Conservation (phyloP, 2,113 vertebrate species). For the Myrmophylax atrothorax region DNA sequence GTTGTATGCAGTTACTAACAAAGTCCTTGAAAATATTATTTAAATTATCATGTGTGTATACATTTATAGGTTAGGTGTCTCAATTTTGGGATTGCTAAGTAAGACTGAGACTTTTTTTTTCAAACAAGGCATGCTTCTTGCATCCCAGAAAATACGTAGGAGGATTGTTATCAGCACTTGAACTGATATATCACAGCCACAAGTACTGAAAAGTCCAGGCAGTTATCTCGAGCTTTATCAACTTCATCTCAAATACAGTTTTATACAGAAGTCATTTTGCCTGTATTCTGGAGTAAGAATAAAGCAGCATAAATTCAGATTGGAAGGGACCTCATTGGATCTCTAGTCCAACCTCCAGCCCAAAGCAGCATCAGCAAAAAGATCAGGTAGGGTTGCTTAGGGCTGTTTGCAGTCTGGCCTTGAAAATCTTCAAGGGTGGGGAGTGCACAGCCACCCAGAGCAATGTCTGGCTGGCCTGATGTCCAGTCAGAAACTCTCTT, state of each 20-base stretch:
- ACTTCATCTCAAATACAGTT: background rate
- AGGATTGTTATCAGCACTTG: background rate
- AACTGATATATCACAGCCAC: background rate
- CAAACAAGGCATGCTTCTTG: background rate
- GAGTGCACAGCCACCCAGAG: background rate
- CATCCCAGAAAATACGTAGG: background rate
- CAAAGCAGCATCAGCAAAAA: background rate
- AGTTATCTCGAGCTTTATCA: background rate
- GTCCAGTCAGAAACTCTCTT: background rate
- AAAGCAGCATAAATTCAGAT: background rate
- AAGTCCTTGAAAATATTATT: background rate
- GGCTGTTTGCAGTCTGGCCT: background rate
- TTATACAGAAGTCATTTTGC: background rate
- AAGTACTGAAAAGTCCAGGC: background rate
- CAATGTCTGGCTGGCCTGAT: background rate
- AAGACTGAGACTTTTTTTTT: background rate
- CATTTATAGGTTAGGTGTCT: background rate
- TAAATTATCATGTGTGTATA: background rate
- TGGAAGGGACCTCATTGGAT: background rate
- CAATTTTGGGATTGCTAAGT: background rate
- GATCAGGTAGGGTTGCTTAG: background rate
- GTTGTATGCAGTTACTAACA: background rate
- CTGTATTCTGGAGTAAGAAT: background rate
- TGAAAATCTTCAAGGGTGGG: background rate
- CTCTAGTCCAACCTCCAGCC: background rate